These are phyloP conservation scores for Rhea americana DNA, from an alignment of 2,113 vertebrate genomes.

Conservation along the genomic window DNA sequence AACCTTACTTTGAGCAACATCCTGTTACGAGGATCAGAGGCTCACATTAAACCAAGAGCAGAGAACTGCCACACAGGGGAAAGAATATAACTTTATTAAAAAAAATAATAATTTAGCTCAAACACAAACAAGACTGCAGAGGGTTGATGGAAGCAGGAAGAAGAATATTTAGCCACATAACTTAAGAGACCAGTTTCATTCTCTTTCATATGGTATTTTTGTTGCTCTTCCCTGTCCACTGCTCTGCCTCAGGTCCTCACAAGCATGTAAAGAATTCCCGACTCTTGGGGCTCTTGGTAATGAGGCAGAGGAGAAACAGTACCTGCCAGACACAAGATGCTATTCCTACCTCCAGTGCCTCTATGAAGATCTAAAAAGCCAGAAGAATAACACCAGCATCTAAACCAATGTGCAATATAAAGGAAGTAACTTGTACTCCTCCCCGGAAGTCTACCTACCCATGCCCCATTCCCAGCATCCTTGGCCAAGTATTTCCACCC, in stretches of 20 bases:
- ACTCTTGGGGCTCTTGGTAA: neutral
- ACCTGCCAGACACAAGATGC: neutral
- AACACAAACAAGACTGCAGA: constrained; percentile 2
- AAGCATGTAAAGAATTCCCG: neutral
- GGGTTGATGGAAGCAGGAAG: constrained; percentile 12
- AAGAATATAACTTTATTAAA: constrained; percentile 55
- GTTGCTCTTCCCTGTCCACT: neutral
- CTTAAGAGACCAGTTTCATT: neutral
- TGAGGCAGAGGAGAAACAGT: neutral
- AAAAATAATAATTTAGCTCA: constrained; percentile 69
- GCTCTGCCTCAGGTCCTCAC: neutral
- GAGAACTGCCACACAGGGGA: neutral
- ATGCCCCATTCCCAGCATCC: constrained; percentile 37
- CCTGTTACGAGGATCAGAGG: neutral
- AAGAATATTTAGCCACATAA: neutral
- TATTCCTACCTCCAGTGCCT: constrained; percentile 13
- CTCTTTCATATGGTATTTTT: neutral
- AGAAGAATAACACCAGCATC: constrained; percentile 43
- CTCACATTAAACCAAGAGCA: neutral
- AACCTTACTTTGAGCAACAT: neutral
- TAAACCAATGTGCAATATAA: neutral
- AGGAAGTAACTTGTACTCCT: constrained; percentile 11
- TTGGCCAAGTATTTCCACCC: constrained; percentile 53
- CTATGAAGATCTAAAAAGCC: neutral
- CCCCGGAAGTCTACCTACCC: constrained; percentile 44